phyloP scores from a whole-genome alignment of 2,797 vertebrate species.

The Sphaeramia orbicularis region DNA sequence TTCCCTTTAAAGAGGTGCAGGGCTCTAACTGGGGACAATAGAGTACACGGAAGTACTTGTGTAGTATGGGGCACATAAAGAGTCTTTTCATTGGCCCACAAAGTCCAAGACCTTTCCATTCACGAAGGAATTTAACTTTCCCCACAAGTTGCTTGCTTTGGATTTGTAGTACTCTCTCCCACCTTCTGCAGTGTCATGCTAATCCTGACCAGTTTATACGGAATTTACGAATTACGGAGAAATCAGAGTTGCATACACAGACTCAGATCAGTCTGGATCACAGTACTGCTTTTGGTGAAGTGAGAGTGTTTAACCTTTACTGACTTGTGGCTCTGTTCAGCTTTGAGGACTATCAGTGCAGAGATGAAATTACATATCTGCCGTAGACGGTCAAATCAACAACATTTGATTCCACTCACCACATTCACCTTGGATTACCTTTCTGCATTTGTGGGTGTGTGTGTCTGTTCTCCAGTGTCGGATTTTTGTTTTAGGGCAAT shows the following conservation, averaged over 20 bases:
- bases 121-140: constrained; percentile 58
- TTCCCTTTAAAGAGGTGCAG: constrained; percentile 65
- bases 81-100: constrained; percentile 55
- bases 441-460: constrained; percentile 10
- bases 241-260: not conserved
- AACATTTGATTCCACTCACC: constrained; percentile 52
- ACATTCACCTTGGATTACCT: constrained; percentile 55
- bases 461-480: not conserved
- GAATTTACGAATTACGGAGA: constrained; percentile 8
- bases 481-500: constrained; percentile 1
- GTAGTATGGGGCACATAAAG: constrained; percentile 63
- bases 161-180: constrained; percentile 22
- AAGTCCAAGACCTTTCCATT: constrained; percentile 62
- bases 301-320: constrained; percentile 44
- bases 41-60: constrained; percentile 60
- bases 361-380: constrained; percentile 70
- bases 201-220: constrained; percentile 1
- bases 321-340: constrained; percentile 47
- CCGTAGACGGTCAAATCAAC: constrained; percentile 50
- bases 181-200: constrained; percentile 16
- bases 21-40: constrained; percentile 52
- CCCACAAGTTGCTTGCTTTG: constrained; percentile 35
- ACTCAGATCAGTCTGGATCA: constrained; percentile 4
- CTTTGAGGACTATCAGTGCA: constrained; percentile 38
- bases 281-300: constrained; percentile 29